Conservation (phyloP, 2,888 invertebrate genomes). For the Tribolium freemani region DNA sequence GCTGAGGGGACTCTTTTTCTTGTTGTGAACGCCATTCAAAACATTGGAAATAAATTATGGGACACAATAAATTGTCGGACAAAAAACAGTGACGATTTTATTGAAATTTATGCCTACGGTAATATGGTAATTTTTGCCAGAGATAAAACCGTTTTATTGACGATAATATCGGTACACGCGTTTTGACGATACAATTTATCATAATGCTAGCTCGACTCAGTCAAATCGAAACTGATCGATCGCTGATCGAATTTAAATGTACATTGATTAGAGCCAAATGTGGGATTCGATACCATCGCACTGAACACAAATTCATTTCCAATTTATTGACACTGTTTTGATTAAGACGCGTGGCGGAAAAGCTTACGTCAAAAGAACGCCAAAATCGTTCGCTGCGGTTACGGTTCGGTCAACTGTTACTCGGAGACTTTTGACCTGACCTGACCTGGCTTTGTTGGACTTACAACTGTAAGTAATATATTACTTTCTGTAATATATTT, state of each 20-base stretch:
- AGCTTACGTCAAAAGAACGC: not conserved
- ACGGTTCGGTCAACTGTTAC: too few relatives aligned
- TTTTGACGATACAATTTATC: slow-evolving; percentile 28
- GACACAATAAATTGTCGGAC: slow-evolving; percentile 52
- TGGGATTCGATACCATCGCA: not conserved
- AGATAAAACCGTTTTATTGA: slow-evolving; percentile 30
- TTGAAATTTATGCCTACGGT: slow-evolving; percentile 54
- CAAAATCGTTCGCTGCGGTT: too few relatives aligned
- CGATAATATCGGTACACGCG: slow-evolving; percentile 27
- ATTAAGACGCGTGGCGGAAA: not conserved
- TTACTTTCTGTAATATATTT: too few relatives aligned
- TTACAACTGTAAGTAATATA: too few relatives aligned
- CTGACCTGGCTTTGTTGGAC: too few relatives aligned
- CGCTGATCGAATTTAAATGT: slow-evolving; percentile 30
- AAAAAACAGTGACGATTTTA: slow-evolving; percentile 59
- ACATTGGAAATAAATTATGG: slow-evolving; percentile 57
- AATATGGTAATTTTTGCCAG: slow-evolving; percentile 41
- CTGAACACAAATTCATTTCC: not conserved
- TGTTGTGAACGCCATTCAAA: slow-evolving; percentile 54
- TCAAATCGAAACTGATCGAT: not conserved
- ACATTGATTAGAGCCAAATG: slow-evolving; percentile 16
- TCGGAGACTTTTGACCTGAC: too few relatives aligned
- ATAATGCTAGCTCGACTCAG: slow-evolving; percentile 10
- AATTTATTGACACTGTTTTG: slow-evolving; percentile 2
- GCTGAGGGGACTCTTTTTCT: slow-evolving; percentile 53